Percentiles rank a stretch among this genome's conserved stretches.
phyloP scores from a whole-genome alignment of 2,888 invertebrate species.

The Tuta absoluta region DNA sequence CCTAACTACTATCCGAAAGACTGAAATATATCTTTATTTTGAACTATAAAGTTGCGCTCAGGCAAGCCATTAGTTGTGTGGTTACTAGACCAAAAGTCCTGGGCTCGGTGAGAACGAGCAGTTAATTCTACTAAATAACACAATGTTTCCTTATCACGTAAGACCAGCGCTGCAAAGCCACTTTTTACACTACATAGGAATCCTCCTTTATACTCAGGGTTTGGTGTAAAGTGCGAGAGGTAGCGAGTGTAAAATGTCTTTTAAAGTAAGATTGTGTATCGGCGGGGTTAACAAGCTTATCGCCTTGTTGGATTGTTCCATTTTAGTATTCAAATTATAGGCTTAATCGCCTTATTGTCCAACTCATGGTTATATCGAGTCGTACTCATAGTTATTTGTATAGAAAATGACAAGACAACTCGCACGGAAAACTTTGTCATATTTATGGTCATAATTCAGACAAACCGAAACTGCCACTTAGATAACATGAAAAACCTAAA shows the following conservation, averaged over 20 bases:
- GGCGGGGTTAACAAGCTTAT: no score
- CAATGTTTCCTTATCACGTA: constrained; percentile 30
- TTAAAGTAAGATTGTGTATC: background rate
- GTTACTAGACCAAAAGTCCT: constrained; percentile 3
- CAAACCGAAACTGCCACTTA: no score
- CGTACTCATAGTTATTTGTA: no score
- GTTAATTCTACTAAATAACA: constrained; percentile 13
- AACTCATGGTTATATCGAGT: no score
- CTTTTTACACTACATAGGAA: constrained; percentile 31
- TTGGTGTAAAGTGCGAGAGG: background rate
- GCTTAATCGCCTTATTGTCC: no score
- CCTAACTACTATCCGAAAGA: no score
- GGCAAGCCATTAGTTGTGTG: background rate
- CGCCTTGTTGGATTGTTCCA: no score
- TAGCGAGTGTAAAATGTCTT: background rate
- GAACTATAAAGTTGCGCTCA: background rate
- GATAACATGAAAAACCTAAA: no score
- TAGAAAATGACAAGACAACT: no score
- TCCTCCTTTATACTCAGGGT: background rate
- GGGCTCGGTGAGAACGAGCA: background rate
- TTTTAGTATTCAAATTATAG: no score
- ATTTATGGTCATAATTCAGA: no score
- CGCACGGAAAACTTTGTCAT: no score
- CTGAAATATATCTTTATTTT: background rate
- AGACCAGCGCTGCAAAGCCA: constrained; percentile 28